Percentiles rank a stretch among this genome's conserved stretches.
Conservation (phyloP, 2,797 vertebrate genomes). For the Lagothrix lagotricha region DNA sequence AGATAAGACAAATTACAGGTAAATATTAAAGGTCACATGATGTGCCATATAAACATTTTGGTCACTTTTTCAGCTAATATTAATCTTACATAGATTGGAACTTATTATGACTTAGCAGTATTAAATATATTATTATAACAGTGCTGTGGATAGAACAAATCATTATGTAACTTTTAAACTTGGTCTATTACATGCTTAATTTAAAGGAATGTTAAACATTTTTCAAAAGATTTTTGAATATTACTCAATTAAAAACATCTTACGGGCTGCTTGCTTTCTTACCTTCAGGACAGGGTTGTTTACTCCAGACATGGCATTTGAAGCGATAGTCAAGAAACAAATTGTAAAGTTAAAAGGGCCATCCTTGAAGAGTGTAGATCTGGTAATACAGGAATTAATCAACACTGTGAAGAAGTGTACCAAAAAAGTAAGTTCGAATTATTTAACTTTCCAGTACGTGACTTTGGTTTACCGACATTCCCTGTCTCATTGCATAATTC, state of each 20-base stretch:
- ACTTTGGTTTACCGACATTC: not conserved
- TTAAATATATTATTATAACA: not conserved
- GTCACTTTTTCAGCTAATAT: not conserved
- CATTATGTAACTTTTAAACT: not conserved
- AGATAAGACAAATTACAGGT: not conserved
- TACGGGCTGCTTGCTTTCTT: conserved; percentile 56
- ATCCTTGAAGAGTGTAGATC: conserved; percentile 93
- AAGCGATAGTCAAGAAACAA: conserved; percentile 96
- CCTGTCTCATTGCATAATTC: not conserved
- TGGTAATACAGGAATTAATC: conserved; percentile 93
- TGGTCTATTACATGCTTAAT: not conserved
- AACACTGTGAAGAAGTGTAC: conserved; percentile 93
- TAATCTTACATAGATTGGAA: not conserved
- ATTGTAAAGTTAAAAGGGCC: conserved; percentile 92
- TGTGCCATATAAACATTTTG: not conserved
- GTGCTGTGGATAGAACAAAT: not conserved
- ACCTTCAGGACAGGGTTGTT: conserved; percentile 89
- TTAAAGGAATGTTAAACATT: not conserved
- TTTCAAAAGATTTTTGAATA: not conserved
- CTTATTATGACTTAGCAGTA: not conserved
- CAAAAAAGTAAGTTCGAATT: conserved; percentile 87
- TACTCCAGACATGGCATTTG: conserved; percentile 95
- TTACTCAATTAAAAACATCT: not conserved
- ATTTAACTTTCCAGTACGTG: not conserved
- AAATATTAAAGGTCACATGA: not conserved